phyloP scores from a whole-genome alignment of 2,797 vertebrate genomes.

The Tiaroga cobitis region DNA sequence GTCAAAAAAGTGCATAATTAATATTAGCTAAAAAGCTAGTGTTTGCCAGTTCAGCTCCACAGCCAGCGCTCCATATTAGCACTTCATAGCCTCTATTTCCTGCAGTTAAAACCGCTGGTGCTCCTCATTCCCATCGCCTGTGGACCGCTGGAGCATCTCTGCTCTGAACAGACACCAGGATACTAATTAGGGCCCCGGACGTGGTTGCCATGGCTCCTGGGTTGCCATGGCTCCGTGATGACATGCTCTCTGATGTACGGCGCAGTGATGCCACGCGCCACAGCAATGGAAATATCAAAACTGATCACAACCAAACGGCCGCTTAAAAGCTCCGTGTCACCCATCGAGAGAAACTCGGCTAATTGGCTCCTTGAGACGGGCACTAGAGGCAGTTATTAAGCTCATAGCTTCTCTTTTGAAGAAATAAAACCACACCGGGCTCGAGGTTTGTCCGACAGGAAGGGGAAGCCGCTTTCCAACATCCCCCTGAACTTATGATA shows the following conservation, averaged over 20 bases:
- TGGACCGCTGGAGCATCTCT: slow-evolving; percentile 14
- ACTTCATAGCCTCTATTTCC: neutral
- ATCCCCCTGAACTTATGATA: neutral
- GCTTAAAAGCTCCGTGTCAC: neutral
- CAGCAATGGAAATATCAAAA: slow-evolving; percentile 19
- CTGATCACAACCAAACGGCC: neutral
- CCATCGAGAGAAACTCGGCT: neutral
- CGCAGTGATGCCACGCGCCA: neutral
- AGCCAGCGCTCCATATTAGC: neutral
- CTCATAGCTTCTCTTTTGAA: slow-evolving; percentile 22
- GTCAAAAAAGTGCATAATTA: neutral
- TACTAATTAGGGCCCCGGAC: slow-evolving; percentile 59
- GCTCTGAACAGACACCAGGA: slow-evolving; percentile 54
- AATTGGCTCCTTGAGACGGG: slow-evolving; percentile 39
- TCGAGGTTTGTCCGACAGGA: neutral
- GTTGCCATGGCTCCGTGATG: slow-evolving; percentile 57
- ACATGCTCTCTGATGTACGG: slow-evolving; percentile 16
- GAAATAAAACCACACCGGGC: neutral
- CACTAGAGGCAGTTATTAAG: slow-evolving; percentile 26
- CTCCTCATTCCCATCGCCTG: neutral
- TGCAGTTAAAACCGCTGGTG: neutral
- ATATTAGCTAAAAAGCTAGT: too few species aligned
- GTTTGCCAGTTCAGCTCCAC: neutral
- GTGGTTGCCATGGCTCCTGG: slow-evolving; percentile 61
- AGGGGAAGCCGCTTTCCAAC: neutral